Evolutionary conservation across 2,888 invertebrate species (phyloP), one percentile per base, ranked within the genome.

Genomic region (Glomeris marginata): DNA sequence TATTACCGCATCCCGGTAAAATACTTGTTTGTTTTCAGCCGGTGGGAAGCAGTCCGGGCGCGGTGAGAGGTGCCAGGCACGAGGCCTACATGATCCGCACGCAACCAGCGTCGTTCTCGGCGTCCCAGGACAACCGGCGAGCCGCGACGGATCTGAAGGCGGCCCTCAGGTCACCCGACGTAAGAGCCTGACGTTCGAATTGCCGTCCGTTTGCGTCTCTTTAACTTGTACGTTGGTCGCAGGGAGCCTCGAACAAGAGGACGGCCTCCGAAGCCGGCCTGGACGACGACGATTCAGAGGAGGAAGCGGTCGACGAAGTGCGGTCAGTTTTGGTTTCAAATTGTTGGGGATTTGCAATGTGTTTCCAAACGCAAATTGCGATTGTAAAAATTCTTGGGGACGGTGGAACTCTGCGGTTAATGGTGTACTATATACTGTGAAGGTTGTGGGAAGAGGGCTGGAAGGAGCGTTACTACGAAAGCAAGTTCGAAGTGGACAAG

Each of bases 401-500:
- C 13, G 11, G 10, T 36, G 13, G 13, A 36, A 36, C 36, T 36
- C 13, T 36, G 36, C 10, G 10, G 52, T 52, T 55, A 49, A 21
- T 21, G 20, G 2, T 16, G 28, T 28, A 28, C 28, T 28, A 3
- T 28, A 3, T 28, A 28, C 28, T 3, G 28, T 3, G 28, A 28
- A 57, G 88, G 15, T 72, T 91, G 5, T 88, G 91, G 87, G 95
- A 98, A 69, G 84, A 84, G 59, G 98, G 98, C 1, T 98, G 94
- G 74, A 97, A 97, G 69, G 91, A 94, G 66, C 76, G 98, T 36
- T 98, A 98, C 71, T 97, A 97, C 65, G 87, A 90, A 69, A 86
- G 86, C 47, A 91, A 91, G 71, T 91, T 91, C 64, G 87, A 87
- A 62, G 84, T 88, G 11, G 68, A 72, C 4, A 57, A 76, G 0